Base-by-base conservation (phyloP, 2,888 invertebrate species). In the Xylota segnis region DNA sequence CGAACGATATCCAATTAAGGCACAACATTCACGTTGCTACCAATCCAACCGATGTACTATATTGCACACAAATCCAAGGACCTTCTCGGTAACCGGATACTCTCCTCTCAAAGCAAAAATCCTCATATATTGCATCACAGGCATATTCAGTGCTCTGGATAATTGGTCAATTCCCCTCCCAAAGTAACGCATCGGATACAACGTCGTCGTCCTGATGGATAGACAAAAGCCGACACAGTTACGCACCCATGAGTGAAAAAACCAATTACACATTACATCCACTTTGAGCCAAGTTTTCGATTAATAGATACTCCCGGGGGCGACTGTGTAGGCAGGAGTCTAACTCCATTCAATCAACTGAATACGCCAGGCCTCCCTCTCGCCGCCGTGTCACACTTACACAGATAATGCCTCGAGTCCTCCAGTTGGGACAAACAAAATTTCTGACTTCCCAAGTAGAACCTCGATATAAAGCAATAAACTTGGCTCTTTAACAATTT, bases 161-260 rank as follows among this genome's bases (percentile, higher is more conserved):
- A 65, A 75, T 75, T 75, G 74, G 45, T 54, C 18, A 45, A 56
- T 45, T 65, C 56, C 34, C n/a, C n/a, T n/a, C 37, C 34, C 10
- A 12, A 52, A 27, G 14, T 2, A 56, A 18, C 9, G 12, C 43
- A 45, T 6, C 14, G 29, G 9, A 12, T 40, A 18, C 63, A 66
- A 37, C n/a, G 40, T 50, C 16, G 12, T 37, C n/a, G 40, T 50
- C 16, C 14, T n/a, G 7, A 29, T 16, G 50, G 23, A 45, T 23
- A 27, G 58, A 58, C 58, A 66, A 45, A 50, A 50, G 16, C 29
- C 23, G 23, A 5, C 47, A 16, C 18, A 7, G 29, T 14, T 32
- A 50, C 27, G 52, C 59, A 77, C 70, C 43, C 43, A 70, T n/a
- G 70, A 45, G 70, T 29, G 34, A 71, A 77, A 71, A 78, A 71